Evolutionary conservation across 2,797 vertebrate genomes (phyloP).

Genomic region (Fundulus diaphanus): DNA sequence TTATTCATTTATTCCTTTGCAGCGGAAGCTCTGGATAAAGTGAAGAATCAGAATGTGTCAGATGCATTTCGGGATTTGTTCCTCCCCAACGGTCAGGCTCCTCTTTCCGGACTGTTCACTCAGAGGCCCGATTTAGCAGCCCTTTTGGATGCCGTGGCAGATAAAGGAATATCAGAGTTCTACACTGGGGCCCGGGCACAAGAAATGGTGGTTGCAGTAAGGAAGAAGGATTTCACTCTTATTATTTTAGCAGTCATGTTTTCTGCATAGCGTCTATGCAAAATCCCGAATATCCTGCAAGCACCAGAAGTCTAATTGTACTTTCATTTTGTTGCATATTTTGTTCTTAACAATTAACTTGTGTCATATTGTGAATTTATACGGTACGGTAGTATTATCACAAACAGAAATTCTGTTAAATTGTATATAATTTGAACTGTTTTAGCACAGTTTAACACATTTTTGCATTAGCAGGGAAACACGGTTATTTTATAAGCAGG

Average conservation of each 20-base stretch:
- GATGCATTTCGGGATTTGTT: conserved; percentile 87
- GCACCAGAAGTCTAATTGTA: not conserved
- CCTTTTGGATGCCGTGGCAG: conserved; percentile 85
- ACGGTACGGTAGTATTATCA: not conserved
- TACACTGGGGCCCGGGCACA: conserved; percentile 90
- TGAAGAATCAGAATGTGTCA: conserved; percentile 85
- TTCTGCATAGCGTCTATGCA: conserved; percentile 22
- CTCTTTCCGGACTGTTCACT: conserved; percentile 83
- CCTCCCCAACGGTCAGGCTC: conserved; percentile 82
- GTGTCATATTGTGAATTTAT: not conserved
- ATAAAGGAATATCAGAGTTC: conserved; percentile 86
- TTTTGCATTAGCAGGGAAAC: not conserved
- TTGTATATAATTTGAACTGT: not conserved
- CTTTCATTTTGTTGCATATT: not conserved
- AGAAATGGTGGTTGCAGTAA: conserved; percentile 91
- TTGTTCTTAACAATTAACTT: not conserved
- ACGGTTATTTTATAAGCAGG: too few relatives aligned
- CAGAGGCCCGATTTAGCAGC: conserved; percentile 87
- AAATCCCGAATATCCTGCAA: not conserved
- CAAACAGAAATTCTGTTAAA: not conserved
- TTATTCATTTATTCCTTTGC: conserved; percentile 17
- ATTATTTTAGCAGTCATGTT: conserved; percentile 38
- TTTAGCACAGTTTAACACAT: not conserved
- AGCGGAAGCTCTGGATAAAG: conserved; percentile 89
- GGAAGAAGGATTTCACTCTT: conserved; percentile 32